These are phyloP conservation scores for Noctua pronuba DNA, from an alignment of 2,888 invertebrate species.

Conservation along the genomic window DNA sequence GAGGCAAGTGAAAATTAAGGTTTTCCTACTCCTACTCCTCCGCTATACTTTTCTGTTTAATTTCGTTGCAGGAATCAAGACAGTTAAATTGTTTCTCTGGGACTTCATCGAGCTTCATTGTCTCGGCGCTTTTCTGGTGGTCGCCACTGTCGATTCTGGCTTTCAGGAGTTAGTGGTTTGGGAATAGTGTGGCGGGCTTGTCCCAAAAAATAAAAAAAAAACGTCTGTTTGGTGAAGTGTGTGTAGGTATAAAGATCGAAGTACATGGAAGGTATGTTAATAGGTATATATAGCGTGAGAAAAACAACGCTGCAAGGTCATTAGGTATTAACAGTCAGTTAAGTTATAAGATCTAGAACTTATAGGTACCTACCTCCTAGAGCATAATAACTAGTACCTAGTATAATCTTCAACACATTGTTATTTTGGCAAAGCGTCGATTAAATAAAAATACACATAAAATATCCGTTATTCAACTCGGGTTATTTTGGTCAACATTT, in stretches of 20 bases:
- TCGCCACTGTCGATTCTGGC: no score
- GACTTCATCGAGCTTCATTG: no score
- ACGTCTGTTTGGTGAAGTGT: neutral
- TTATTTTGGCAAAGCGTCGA: no score
- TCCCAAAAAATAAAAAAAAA: no score
- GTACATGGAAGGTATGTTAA: slow-evolving; percentile 5
- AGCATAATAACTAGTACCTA: neutral
- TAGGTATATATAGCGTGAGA: slow-evolving; percentile 29
- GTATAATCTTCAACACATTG: neutral
- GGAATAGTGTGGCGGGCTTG: no score
- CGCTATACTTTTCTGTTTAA: no score
- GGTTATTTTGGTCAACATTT: neutral
- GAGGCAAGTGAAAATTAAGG: no score
- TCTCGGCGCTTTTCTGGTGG: no score
- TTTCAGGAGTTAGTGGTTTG: no score
- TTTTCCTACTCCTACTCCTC: no score
- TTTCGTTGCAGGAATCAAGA: no score
- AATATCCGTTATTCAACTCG: neutral
- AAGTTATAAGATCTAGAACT: slow-evolving; percentile 22
- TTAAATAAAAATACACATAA: neutral
- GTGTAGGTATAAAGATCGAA: neutral
- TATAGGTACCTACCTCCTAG: neutral
- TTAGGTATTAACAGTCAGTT: slow-evolving; percentile 4
- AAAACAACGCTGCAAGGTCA: slow-evolving; percentile 33
- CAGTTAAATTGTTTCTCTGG: no score